phyloP scores from a whole-genome alignment of 1,140 invertebrate species.

The Ceratitis capitata region DNA sequence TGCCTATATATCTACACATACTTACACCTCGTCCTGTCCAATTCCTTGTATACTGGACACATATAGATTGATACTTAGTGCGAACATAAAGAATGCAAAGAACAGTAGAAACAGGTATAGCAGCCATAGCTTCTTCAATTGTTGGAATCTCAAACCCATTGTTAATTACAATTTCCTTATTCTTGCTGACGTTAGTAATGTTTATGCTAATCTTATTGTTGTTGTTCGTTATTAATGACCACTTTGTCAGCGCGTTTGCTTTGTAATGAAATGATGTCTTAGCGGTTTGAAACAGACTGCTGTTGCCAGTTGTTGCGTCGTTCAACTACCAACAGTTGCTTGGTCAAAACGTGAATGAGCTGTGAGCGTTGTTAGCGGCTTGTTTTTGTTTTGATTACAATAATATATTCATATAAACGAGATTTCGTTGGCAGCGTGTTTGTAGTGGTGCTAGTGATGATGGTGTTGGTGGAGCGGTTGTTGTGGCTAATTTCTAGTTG shows the following conservation, averaged over 20 bases:
- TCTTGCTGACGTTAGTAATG: neutral
- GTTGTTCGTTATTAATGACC: neutral
- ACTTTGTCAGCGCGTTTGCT: neutral
- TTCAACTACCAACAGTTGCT: constrained; percentile 10
- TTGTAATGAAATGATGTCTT: neutral
- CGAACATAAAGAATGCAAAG: constrained; percentile 65
- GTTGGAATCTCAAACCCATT: constrained; percentile 61
- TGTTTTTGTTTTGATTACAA: constrained; percentile 41
- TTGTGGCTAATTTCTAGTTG: neutral
- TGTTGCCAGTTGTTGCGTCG: neutral
- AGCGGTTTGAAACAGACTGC: neutral
- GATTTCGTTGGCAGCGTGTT: neutral
- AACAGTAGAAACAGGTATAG: constrained; percentile 61
- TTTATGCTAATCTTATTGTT: neutral
- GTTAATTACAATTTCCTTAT: constrained; percentile 3
- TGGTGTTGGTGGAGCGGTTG: too few relatives aligned
- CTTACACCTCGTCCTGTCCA: constrained; percentile 41
- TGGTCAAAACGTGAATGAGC: constrained; percentile 35
- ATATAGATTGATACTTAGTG: constrained; percentile 64
- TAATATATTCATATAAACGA: neutral
- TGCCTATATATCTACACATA: neutral
- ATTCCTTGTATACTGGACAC: constrained; percentile 57
- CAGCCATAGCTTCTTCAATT: constrained; percentile 62
- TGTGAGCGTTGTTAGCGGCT: neutral
- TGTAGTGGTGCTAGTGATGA: too few relatives aligned